A percentile compares a stretch with the other conserved stretches of the same genome.
Evolutionary conservation across 2,888 invertebrate genomes (phyloP).

Genomic region (Linnaemya vulpina): DNA sequence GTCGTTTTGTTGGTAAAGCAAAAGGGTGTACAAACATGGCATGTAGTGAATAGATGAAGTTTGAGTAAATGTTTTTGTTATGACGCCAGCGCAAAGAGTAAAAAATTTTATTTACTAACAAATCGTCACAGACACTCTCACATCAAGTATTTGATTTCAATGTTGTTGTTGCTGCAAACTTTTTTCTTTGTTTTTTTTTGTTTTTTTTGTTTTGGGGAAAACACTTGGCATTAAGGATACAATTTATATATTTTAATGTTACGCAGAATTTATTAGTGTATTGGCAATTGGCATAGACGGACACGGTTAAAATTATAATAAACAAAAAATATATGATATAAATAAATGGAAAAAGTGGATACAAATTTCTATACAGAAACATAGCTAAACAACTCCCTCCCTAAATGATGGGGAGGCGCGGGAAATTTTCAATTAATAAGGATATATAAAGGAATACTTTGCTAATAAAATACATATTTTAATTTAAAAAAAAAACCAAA

Average conservation of each 20-base stretch:
- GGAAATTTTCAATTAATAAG: conserved; percentile 31
- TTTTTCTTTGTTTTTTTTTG: conserved; percentile 29
- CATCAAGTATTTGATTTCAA: conserved; percentile 41
- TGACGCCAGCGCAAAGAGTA: conserved; percentile 72
- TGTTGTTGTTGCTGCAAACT: conserved; percentile 33
- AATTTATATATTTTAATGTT: conserved; percentile 67
- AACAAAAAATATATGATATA: conserved; percentile 24
- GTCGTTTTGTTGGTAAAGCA: not conserved
- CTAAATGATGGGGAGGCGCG: conserved; percentile 47
- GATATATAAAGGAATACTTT: not conserved
- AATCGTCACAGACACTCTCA: conserved; percentile 65
- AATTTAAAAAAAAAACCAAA: not conserved
- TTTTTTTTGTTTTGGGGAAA: conserved; percentile 41
- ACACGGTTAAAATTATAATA: conserved; percentile 38
- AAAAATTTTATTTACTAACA: conserved; percentile 70
- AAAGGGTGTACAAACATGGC: not conserved
- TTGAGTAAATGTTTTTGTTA: conserved; percentile 69
- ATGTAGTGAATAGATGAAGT: conserved; percentile 44
- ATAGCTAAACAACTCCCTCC: conserved; percentile 37
- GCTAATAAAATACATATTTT: not conserved
- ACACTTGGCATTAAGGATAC: conserved; percentile 66
- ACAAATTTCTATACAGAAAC: conserved; percentile 11
- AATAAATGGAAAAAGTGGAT: conserved; percentile 24
- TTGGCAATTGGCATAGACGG: conserved; percentile 71
- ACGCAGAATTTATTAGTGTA: conserved; percentile 72